A percentile compares a stretch with the other conserved stretches of the same genome.
phyloP scores from a whole-genome alignment of 64 coral and sea anemone genomes.

The Stylophora pistillata region DNA sequence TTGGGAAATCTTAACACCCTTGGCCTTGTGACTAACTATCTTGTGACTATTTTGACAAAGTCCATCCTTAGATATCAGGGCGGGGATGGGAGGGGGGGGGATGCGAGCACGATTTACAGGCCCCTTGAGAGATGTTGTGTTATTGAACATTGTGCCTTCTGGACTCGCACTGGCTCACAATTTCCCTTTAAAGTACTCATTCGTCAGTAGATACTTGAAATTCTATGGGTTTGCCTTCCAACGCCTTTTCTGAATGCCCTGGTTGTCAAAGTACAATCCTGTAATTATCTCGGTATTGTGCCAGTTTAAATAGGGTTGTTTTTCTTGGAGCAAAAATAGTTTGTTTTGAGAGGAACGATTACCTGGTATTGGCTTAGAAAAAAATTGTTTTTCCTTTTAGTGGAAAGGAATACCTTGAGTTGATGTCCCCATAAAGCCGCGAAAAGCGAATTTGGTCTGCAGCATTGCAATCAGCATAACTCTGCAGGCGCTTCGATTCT shows the following conservation, averaged over 20 bases:
- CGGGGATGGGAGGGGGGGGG: not conserved
- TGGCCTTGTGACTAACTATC: not conserved
- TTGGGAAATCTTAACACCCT: not conserved
- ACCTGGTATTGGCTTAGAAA: not conserved
- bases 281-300: not conserved
- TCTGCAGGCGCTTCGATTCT: not conserved
- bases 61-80: not conserved
- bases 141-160: no score
- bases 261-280: not conserved
- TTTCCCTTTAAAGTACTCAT: not conserved
- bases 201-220: not conserved
- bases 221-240: not conserved
- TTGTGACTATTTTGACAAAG: not conserved
- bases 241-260: not conserved
- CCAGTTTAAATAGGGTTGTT: not conserved
- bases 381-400: not conserved
- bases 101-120: not conserved
- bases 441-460: not conserved
- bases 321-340: slow-evolving; percentile 30
- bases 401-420: not conserved
- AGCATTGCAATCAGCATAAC: not conserved
- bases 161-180: no score
- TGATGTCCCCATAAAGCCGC: not conserved
- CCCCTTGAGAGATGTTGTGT: no score
- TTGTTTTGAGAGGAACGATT: not conserved